phyloP scores from a whole-genome alignment of 2,888 invertebrate genomes.

The Elysia crispata region DNA sequence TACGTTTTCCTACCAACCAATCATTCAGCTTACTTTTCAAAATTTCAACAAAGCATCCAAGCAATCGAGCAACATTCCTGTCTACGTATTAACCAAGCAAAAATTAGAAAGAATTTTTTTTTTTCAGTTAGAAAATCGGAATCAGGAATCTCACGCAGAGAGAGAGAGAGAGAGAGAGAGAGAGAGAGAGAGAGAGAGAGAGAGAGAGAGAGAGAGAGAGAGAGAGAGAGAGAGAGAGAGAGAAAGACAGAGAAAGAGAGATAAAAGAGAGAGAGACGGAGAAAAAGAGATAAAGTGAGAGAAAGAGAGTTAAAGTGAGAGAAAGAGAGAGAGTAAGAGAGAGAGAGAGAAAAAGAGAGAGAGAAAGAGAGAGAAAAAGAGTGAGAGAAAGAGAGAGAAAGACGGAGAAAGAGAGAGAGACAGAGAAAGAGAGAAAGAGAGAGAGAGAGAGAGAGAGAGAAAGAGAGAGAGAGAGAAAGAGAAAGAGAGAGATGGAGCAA shows the following conservation, averaged over 20 bases:
- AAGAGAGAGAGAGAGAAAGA: neutral
- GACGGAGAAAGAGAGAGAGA: neutral
- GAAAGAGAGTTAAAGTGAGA: neutral
- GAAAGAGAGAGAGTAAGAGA: neutral
- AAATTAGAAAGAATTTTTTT: too few species aligned
- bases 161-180: neutral
- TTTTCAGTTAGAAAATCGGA: too few species aligned
- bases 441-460: constrained; percentile 17
- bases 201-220: neutral
- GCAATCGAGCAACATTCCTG: too few species aligned
- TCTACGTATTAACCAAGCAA: too few species aligned
- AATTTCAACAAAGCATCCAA: too few species aligned
- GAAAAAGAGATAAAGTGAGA: neutral
- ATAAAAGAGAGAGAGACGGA: too few species aligned
- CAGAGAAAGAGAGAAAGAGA: neutral
- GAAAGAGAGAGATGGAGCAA: neutral
- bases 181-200: constrained; percentile 19
- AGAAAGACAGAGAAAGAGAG: too few species aligned
- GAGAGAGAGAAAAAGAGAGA: too few species aligned
- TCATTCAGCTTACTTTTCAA: too few species aligned
- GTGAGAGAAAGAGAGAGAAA: too few species aligned
- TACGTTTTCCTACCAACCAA: too few species aligned
- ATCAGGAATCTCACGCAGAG: neutral
- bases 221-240: neutral
- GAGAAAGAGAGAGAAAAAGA: too few species aligned